Base-by-base conservation (phyloP, 2,888 invertebrate species). In the Oxyscelio sp. region DNA sequence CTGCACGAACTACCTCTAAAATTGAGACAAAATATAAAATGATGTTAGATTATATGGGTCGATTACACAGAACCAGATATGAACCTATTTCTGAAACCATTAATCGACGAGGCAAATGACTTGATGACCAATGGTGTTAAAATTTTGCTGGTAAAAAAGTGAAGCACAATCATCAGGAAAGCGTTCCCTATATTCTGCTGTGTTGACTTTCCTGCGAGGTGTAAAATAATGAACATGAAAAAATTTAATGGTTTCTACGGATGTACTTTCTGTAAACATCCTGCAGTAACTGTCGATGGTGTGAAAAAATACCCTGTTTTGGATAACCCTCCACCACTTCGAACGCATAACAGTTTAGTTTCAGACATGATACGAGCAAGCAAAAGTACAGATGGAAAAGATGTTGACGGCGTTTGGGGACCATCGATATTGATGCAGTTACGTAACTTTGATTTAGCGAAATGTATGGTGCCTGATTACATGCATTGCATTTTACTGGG, bases 391-490 rank as follows among this genome's bases (percentile, higher is more conserved):
- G 27, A 27, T 4, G 4, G 27, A 27, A 6, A 4, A 4, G 27
- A 27, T 27, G 19, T 77, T 2, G 56, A 78, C 22, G 83, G 83
- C 17, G 34, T 84, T 21, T 59, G 59, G 50, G 83, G 73, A 2
- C 31, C 54, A 1, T 78, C 78, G 17, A 31, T 59, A 27, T 22
- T 83, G 24, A 83, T 81, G 43, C 22, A 48, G 21, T 58, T 86
- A 27, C 19, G 61, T 27, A 3, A 6, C n/a, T 86, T 87, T 45
- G 66, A 84, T 78, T 70, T 87, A 24, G 82, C 40, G 15, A 56
- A 78, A 45, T 77, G 85, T 9, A 84, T 86, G 83, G 56, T 82
- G n/a, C 83, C 84, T 9, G 86, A 87, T 61, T 83, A 78, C 45
- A 85, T 88, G 82, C 87, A 85, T 52, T 54, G 61, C 15, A 48